Evolutionary conservation across 2,888 invertebrate genomes (phyloP).

Genomic region (Siphlonurus alternatus): DNA sequence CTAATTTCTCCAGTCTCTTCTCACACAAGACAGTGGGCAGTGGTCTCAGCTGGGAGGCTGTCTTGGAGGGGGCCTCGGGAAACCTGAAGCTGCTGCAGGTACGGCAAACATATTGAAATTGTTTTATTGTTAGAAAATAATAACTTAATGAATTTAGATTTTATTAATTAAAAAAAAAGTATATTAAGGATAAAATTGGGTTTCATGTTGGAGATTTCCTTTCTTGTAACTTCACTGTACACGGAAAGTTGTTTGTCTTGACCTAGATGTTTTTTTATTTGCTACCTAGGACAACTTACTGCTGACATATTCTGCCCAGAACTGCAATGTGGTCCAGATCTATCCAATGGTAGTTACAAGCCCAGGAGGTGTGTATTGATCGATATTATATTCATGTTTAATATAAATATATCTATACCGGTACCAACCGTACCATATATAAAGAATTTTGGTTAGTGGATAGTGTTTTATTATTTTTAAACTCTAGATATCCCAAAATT

Average conservation of each 20-base stretch:
- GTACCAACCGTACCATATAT: too few species aligned
- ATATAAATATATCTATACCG: not conserved
- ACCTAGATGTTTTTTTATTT: too few species aligned
- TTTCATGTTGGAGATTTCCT: too few species aligned
- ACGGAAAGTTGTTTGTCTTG: too few species aligned
- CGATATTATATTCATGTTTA: not conserved
- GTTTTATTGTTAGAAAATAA: too few species aligned
- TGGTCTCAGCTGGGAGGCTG: conserved; percentile 41
- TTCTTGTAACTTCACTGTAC: too few species aligned
- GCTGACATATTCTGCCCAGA: conserved; percentile 42
- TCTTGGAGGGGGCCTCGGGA: conserved; percentile 29
- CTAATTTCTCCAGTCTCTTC: conserved; percentile 25
- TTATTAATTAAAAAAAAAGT: not conserved
- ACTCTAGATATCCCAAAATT: too few species aligned
- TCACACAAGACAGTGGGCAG: conserved; percentile 28
- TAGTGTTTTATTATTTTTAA: too few species aligned
- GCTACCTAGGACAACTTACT: conserved; percentile 43
- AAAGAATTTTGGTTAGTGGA: too few species aligned
- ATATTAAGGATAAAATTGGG: conserved; percentile 17
- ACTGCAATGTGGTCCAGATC: conserved; percentile 35
- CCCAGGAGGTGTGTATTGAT: conserved; percentile 22
- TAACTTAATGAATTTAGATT: not conserved
- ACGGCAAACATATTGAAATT: conserved; percentile 3
- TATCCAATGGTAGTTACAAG: conserved; percentile 29
- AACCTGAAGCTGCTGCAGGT: conserved; percentile 19